Conservation (phyloP, 2,797 vertebrate genomes). For the Halcyon badia region DNA sequence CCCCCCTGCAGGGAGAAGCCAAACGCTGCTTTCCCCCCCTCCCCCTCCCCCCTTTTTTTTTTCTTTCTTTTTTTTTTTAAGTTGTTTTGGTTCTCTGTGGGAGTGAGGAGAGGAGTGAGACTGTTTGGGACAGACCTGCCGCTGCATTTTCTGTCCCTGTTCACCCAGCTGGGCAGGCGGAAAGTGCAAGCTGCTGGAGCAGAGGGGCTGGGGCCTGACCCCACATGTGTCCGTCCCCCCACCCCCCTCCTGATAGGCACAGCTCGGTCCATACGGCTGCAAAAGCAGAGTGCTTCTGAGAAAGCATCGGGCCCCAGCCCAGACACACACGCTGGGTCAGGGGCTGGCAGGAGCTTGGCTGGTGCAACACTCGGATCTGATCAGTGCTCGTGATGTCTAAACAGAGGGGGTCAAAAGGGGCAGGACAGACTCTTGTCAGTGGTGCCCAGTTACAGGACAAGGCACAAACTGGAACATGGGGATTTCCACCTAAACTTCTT, state of each 20-base stretch:
- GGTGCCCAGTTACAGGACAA: neutral
- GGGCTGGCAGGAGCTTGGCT: neutral
- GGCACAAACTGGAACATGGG: neutral
- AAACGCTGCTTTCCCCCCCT: neutral
- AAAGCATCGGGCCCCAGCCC: neutral
- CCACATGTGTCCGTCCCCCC: neutral
- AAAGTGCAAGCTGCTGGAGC: neutral
- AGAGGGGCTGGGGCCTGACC: neutral
- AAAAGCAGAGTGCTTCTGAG: neutral
- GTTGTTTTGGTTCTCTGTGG: neutral
- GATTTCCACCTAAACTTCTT: neutral
- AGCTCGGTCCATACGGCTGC: neutral
- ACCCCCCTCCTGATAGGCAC: neutral
- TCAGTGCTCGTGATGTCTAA: neutral
- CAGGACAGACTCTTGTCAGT: neutral
- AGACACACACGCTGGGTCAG: accelerated
- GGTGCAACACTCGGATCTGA: accelerated
- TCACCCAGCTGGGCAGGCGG: neutral
- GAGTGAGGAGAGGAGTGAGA: neutral
- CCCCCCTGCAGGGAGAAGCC: constrained; percentile 33
- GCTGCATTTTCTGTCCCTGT: neutral
- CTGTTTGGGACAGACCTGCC: neutral
- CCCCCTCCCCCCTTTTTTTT: too few species aligned
- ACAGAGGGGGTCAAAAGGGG: neutral
- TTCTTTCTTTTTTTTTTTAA: neutral